Evolutionary conservation across 2,797 vertebrate species (phyloP), one percentile per base, ranked within the genome.

Genomic region (Chaetodon trifasciatus): DNA sequence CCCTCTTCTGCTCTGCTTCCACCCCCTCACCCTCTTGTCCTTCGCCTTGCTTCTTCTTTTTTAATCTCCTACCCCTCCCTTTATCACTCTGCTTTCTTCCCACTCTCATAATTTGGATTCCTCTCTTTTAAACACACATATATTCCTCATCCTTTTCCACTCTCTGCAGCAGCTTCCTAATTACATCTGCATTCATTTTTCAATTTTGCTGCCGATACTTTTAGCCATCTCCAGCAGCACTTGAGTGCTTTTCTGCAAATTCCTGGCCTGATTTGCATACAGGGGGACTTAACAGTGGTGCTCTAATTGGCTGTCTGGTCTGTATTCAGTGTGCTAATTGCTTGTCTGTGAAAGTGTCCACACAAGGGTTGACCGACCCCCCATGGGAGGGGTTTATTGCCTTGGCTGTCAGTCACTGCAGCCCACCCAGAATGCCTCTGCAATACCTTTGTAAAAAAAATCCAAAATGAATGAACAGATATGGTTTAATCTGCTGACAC

Each of bases 301-400:
- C 71, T 73, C 67, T 92, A 92, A 93, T 89, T 92, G 89, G 84
- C 76, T 84, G 79, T 67, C 84, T 90, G 83, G 86, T 83, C 58
- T 87, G 75, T 75, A 84, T 91, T 89, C 88, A 79, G n/a, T 56
- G 64, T 81, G 81, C 70, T 91, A 91, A 94, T 89, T 87, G 79
- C 79, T 87, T 83, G 77, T 89, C 81, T 87, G 62, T 67, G 35
- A 84, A 80, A 87, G 75, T 88, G 85, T 91, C 80, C 81, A 71
- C 78, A 76, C 70, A 86, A 76, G 74, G 39, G 9, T 74, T 58
- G 72, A 78, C 53, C 24, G 40, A 56, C 70, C 74, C 65, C 70
- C 80, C 72, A 64, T 42, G 68, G 73, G 72, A 80, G 17, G 57
- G 74, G 46, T 79, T 85, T 65, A 60, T 76, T 12, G 0, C 55